Base-by-base conservation (phyloP, 2,888 invertebrate genomes). In the Pasiphila rectangulata region DNA sequence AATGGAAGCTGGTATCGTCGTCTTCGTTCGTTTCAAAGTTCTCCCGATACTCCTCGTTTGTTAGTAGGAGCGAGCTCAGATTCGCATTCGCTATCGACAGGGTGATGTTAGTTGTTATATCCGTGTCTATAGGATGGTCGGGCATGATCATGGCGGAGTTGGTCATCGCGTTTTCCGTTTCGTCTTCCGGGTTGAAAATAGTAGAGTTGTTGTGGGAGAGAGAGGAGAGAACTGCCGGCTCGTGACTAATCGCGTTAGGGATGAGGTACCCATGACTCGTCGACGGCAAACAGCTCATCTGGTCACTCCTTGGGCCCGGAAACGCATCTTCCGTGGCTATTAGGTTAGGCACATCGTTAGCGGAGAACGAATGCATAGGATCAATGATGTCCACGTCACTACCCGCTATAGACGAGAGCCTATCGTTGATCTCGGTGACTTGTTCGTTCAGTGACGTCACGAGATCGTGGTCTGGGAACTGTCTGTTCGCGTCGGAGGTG, bases 211-310 rank as follows among this genome's bases (percentile, higher is more conserved):
- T 89, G 24, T 88, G 87, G 0, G 90, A 88, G 13, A 90, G 64
- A 0, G 90, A 86, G 0, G 90, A 89, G 15, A 91, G 64, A 0
- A 91, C 90, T 0, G 82, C 89, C 0, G 89, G 88, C 54, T 91
- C 91, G 54, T 91, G 90, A 34, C 90, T 90, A 34, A 92, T 90
- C 0, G 90, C 90, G 56, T 91, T 91, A 4, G 93, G 91, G 68
- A 93, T 89, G 34, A 92, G 72, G 70, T 91, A 92, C 13, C 91
- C 91, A 53, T 93, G 92, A 59, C 89, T 89, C 0, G 92, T 93
- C 0, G 93, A 92, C 2, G 92, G 91, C 66, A 91, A 83, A 57
- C 89, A 90, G 10, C 87, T 83, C 6, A 84, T 51, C 35, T 83
- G 83, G 48, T 87, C 88, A 29, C 80, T 87, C 39, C 83, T 80